phyloP scores from a whole-genome alignment of 2,797 vertebrate species.

The Vultur gryphus region DNA sequence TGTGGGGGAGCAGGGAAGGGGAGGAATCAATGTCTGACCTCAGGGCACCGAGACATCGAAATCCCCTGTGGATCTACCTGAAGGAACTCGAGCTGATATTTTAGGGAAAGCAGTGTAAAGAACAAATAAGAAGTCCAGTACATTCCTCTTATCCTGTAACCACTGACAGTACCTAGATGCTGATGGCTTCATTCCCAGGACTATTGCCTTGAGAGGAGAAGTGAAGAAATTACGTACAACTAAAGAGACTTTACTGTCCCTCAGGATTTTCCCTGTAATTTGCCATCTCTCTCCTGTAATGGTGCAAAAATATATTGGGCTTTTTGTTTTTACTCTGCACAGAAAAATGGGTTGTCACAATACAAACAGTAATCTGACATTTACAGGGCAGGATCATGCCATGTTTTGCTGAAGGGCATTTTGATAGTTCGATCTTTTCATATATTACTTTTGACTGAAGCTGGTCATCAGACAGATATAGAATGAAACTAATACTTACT shows the following conservation, averaged over 20 bases:
- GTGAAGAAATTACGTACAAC: background rate
- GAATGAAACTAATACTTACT: background rate
- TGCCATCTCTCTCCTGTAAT: background rate
- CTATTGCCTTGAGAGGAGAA: background rate
- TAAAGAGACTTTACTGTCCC: background rate
- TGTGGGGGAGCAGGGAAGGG: background rate
- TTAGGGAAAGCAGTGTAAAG: background rate
- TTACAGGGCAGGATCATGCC: background rate
- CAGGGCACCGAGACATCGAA: rapidly evolving
- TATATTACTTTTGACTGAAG: background rate
- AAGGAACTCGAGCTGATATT: background rate
- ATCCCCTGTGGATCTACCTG: background rate
- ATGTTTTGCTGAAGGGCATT: background rate
- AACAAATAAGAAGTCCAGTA: background rate
- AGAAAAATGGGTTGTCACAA: background rate
- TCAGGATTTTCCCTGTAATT: background rate
- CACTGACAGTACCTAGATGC: background rate
- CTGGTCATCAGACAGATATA: background rate
- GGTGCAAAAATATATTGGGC: background rate
- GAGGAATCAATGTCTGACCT: background rate
- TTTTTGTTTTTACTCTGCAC: background rate
- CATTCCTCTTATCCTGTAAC: background rate
- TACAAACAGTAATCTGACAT: background rate
- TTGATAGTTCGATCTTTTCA: background rate
- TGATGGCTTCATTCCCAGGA: background rate